Evolutionary conservation across 2,888 invertebrate species (phyloP), one percentile per base, ranked within the genome.

Genomic region (Blomia tropicalis): DNA sequence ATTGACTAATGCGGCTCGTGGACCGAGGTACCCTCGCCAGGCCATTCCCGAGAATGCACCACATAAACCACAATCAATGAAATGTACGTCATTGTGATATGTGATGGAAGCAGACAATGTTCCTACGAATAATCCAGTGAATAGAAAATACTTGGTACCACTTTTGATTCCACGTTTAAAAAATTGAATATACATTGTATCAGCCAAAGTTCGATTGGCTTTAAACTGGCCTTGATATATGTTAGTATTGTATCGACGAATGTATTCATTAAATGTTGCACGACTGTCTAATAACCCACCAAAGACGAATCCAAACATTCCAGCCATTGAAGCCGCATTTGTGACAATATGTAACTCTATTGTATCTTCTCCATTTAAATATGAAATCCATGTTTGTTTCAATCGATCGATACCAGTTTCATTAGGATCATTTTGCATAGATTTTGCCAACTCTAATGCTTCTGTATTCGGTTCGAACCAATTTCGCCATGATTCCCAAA

Each of bases 41-140:
- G 56, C 19, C 14, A 19, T 22, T 31, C 64, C 60, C 11, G 47
- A 22, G 4, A 61, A 23, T 17, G 54, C 60, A n/a, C 56, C 60
- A 7, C 47, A 17, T 2, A 36, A 5, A n/a, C 23, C 30, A 47
- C 59, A 61, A 23, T 64, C 64, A 17, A 19, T 7, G 29, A 27
- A 58, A 32, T 54, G 43, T 7, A 64, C 22, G 25, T 64, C 60
- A 44, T 64, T 64, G 7, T 54, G 54, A 31, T 64, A 64, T 22
- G 43, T 36, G 4, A 43, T 43, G 14, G 60, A 51, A 22, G 30
- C 30, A 27, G 31, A 22, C n/a, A 56, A 29, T 4, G 44, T 14
- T 1, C 22, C 31, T 14, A 60, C 17, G 19, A 64, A 56, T 17
- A 43, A 5, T 1, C 51, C 44, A 11, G 60, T 5, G 22, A 64